Percentiles rank a stretch among this genome's conserved stretches.
Conservation (phyloP, 2,113 vertebrate species). For the Prunella himalayana region DNA sequence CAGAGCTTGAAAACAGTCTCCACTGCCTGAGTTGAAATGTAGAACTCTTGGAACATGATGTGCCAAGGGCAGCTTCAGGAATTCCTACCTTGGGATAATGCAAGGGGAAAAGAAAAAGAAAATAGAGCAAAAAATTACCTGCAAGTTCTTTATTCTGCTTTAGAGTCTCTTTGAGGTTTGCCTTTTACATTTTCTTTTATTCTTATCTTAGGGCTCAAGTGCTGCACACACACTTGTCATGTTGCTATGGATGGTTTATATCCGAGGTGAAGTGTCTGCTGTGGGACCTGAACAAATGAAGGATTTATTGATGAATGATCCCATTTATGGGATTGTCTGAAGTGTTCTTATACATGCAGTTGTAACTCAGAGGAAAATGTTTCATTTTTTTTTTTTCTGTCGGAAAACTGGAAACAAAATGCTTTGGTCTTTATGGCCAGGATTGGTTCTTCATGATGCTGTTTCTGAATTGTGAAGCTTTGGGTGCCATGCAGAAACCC, state of each 20-base stretch:
- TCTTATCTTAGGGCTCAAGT: conserved; percentile 23
- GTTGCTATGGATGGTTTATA: background rate
- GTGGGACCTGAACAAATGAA: background rate
- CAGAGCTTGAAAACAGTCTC: conserved; percentile 26
- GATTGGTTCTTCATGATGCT: background rate
- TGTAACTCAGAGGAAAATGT: background rate
- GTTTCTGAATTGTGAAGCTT: background rate
- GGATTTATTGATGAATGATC: background rate
- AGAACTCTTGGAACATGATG: conserved; percentile 14
- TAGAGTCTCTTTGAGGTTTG: conserved; percentile 38
- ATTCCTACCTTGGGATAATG: background rate
- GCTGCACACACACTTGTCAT: background rate
- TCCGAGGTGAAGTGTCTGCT: conserved; percentile 19
- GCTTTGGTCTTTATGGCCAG: background rate
- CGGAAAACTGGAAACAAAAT: background rate
- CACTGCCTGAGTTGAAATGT: conserved; percentile 34
- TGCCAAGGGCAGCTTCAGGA: background rate
- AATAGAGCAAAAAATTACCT: background rate
- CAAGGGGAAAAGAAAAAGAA: background rate
- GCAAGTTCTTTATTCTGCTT: conserved; percentile 35
- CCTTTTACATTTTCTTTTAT: conserved; percentile 34
- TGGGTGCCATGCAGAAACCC: background rate
- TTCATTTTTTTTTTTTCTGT: background rate
- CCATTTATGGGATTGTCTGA: background rate
- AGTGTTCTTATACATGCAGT: background rate